Percentiles rank a stretch among this genome's conserved stretches.
These are phyloP conservation scores for Brachyhypopomus occidentalis DNA, from an alignment of 2,113 vertebrate genomes.

Conservation along the genomic window DNA sequence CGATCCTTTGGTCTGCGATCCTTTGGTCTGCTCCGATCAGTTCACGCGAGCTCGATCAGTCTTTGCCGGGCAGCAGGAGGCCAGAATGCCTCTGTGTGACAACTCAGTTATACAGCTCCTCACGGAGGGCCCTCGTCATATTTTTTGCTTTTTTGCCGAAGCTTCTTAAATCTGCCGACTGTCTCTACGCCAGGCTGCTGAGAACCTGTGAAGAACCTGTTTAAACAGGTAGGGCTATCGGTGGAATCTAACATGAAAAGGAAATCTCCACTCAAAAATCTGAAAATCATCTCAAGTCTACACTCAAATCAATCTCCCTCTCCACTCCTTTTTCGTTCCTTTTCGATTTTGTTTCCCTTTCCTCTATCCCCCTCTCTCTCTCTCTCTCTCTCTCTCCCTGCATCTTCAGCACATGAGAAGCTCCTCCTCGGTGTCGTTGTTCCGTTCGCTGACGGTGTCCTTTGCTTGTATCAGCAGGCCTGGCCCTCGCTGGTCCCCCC, in stretches of 20 bases:
- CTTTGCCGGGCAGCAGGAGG: conserved; percentile 63
- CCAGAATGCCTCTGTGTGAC: background rate
- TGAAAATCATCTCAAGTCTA: no score
- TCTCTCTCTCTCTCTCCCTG: background rate
- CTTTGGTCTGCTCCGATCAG: conserved; percentile 63
- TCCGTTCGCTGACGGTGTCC: conserved; percentile 34
- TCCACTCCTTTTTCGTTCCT: no score
- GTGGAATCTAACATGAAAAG: background rate
- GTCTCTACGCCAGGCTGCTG: conserved; percentile 9
- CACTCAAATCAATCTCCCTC: background rate
- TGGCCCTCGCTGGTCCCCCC: conserved; percentile 23
- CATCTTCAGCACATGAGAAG: conserved; percentile 5
- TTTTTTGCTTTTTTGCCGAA: conserved; percentile 23
- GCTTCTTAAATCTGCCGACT: conserved; percentile 35
- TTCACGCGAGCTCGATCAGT: conserved; percentile 66
- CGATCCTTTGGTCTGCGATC: conserved; percentile 63
- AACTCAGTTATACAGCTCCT: conserved; percentile 21
- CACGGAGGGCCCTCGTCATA: conserved; percentile 3
- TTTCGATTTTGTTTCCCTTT: no score
- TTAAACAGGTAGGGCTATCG: conserved; percentile 21
- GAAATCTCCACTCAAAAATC: background rate
- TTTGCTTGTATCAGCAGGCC: conserved; percentile 44
- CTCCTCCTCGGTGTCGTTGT: conserved; percentile 13
- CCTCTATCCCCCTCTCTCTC: background rate
- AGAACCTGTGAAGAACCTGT: background rate